Base-by-base conservation (phyloP, 2,797 vertebrate genomes). In the Corythornis leucogaster region DNA sequence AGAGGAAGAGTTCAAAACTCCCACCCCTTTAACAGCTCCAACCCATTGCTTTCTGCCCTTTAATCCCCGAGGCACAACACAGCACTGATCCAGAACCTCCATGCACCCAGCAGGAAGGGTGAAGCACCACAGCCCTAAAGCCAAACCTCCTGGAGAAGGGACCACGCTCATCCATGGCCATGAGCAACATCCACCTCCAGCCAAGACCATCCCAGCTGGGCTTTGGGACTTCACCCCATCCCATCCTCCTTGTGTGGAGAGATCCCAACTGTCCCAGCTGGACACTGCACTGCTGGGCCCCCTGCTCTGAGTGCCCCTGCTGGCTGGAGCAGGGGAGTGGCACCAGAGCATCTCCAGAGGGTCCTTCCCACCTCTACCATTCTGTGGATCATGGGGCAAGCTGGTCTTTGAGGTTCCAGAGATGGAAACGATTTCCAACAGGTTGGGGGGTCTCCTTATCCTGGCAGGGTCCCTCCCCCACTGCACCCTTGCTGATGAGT, bases 61-160 rank as follows among this genome's bases (percentile, higher is more conserved):
- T 7, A 25, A 58, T 28, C 55, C 30, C 62, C 2, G 1, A 31
- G 21, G 62, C 8, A 5, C n/a, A 19, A 10, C 6, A 1, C 3
- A 31, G 33, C 50, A 5, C 43, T 1, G 0, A 26, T 6, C 53
- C 67, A 8, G 54, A 55, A 33, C 43, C 38, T 20, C 11, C 28
- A 24, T 12, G 14, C 17, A 14, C 24, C 42, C 74, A 9, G 45
- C 11, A 12, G 42, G 40, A 38, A 31, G 38, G 22, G 2, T 22
- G 75, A 61, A 48, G 40, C 67, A 43, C 6, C 35, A 4, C 1
- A 6, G 22, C 19, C 67, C 42, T 5, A 2, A 38, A 67, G 17
- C 14, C 77, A 55, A 55, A 33, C 30, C 55, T 45, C 15, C 40
- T 5, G 33, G 22, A 35, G n/a, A 57, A 30, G 15, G 46, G 38